Conservation (phyloP, 2,113 vertebrate species). For the Cathartes aura region DNA sequence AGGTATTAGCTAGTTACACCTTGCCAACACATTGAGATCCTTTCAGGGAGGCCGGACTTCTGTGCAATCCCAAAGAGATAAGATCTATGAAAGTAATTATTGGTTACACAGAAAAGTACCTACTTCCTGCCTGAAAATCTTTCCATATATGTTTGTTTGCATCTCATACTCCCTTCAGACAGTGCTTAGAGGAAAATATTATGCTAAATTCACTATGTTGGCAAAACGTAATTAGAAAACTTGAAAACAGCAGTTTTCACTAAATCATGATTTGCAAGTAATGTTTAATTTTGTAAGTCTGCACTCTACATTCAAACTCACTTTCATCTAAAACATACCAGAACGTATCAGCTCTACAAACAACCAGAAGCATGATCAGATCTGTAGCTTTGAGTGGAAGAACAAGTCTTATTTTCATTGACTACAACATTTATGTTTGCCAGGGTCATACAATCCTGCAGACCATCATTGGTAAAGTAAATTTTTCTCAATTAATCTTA, state of each 20-base stretch:
- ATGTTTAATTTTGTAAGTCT: background rate
- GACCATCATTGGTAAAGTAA: background rate
- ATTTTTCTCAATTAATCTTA: background rate
- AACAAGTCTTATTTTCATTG: background rate
- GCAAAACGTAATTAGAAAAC: background rate
- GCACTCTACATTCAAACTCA: background rate
- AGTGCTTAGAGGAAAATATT: background rate
- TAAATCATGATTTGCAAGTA: background rate
- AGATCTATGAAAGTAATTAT: background rate
- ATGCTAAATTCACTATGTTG: background rate
- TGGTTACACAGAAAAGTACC: background rate
- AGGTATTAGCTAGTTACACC: background rate
- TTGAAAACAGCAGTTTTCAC: constrained; percentile 21
- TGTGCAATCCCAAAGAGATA: background rate
- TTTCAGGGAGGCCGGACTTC: background rate
- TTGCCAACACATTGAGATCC: background rate
- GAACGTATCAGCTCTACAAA: background rate
- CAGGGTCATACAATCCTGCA: background rate
- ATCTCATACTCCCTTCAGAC: background rate
- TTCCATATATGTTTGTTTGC: background rate
- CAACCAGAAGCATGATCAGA: background rate
- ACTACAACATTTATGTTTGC: background rate
- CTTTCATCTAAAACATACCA: background rate
- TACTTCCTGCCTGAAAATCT: background rate
- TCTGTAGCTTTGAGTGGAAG: background rate